Percentiles rank a stretch among this genome's conserved stretches.
These are phyloP conservation scores for Dendrolimus pini DNA, from an alignment of 2,888 invertebrate species.

Conservation along the genomic window DNA sequence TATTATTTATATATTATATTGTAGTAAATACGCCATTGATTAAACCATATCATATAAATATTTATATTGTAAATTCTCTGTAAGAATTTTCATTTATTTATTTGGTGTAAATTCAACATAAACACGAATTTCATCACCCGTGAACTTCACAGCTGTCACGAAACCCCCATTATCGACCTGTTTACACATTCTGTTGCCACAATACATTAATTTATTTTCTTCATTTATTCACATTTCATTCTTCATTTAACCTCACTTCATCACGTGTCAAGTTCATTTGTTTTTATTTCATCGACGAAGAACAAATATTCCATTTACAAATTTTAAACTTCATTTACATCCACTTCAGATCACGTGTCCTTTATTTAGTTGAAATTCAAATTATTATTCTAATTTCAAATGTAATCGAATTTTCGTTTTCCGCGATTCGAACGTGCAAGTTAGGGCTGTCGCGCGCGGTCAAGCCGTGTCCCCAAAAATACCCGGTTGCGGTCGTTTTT, in stretches of 20 bases:
- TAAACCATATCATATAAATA: too few species aligned
- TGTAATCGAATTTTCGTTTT: not conserved
- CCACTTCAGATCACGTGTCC: too few species aligned
- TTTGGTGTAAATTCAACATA: not conserved
- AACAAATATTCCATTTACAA: too few species aligned
- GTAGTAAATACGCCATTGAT: too few species aligned
- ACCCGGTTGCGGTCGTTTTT: slow-evolving; percentile 69
- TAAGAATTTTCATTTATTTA: not conserved
- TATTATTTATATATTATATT: too few species aligned
- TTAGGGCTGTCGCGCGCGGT: not conserved
- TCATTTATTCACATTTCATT: slow-evolving; percentile 14
- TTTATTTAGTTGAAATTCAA: too few species aligned
- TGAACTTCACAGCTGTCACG: slow-evolving; percentile 20
- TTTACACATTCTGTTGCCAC: slow-evolving; percentile 59
- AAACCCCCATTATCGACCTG: slow-evolving; percentile 55
- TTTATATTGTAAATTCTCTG: too few species aligned
- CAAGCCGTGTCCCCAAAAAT: slow-evolving; percentile 52
- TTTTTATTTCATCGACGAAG: not conserved
- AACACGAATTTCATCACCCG: slow-evolving; percentile 2
- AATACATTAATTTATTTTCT: slow-evolving; percentile 15
- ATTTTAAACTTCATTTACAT: too few species aligned
- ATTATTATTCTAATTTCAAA: too few species aligned
- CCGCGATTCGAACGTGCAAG: slow-evolving; percentile 10
- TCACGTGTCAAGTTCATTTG: not conserved
- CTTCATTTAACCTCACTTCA: slow-evolving; percentile 7